Percentiles rank a stretch among this genome's conserved stretches.
Conservation (phyloP, 2,797 vertebrate genomes). For the Gymnothorax reevesii region DNA sequence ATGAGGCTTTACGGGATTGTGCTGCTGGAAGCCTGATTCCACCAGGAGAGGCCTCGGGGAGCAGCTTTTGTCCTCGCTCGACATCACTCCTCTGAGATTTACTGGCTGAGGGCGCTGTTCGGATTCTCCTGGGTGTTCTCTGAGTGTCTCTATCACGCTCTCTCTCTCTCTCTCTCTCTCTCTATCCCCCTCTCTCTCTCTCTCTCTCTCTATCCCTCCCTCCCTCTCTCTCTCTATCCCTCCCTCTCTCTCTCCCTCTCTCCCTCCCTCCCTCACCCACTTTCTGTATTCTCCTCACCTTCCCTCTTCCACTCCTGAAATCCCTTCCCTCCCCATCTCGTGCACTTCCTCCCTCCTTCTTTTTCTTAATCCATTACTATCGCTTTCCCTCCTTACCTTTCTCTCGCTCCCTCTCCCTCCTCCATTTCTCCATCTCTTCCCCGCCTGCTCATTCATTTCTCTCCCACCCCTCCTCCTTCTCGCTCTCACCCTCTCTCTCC, state of each 20-base stretch:
- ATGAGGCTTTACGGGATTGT: neutral
- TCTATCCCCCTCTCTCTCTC: neutral
- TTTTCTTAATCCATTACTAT: neutral
- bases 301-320: neutral
- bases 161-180: neutral
- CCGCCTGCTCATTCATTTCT: neutral
- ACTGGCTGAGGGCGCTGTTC: slow-evolving; percentile 1
- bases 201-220: neutral
- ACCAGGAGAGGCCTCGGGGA: neutral
- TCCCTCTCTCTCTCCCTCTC: neutral
- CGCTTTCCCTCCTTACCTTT: neutral
- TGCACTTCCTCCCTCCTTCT: neutral
- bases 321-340: neutral
- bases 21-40: too few species aligned
- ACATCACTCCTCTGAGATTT: slow-evolving; percentile 22
- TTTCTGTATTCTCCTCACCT: too few species aligned
- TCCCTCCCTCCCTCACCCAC: too few species aligned
- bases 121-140: slow-evolving; percentile 1
- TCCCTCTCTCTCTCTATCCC: neutral
- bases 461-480: too few species aligned
- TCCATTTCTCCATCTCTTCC: neutral
- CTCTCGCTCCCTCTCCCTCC: neutral
- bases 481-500: neutral
- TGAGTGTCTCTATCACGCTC: neutral
- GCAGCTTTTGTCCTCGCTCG: neutral